Conservation (phyloP, 2,888 invertebrate genomes). For the Criorhina ranunculi region DNA sequence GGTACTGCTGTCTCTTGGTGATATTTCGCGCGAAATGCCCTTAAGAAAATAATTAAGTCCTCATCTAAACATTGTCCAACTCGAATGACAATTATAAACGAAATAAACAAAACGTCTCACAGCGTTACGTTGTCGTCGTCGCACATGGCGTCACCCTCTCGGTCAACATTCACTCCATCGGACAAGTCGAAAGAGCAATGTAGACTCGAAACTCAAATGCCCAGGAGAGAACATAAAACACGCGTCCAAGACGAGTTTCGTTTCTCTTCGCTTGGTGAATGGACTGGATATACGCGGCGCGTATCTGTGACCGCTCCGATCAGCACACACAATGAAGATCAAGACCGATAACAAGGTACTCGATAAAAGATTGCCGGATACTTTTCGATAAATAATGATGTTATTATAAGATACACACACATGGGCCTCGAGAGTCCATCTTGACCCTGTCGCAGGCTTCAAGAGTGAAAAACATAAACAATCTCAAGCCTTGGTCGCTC, state of each 20-base stretch:
- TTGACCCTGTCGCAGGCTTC: constrained; percentile 72
- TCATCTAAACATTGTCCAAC: constrained; percentile 11
- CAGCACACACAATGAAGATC: constrained; percentile 70
- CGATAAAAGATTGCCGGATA: constrained; percentile 74
- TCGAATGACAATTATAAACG: constrained; percentile 20
- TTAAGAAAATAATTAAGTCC: constrained; percentile 20
- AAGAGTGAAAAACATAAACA: constrained; percentile 70
- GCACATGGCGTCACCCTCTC: constrained; percentile 24
- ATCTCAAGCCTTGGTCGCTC: constrained; percentile 62
- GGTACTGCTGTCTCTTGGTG: background rate
- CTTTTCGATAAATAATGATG: constrained; percentile 72
- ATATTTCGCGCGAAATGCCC: constrained; percentile 7
- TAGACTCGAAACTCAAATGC: constrained; percentile 8
- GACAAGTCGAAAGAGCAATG: constrained; percentile 7
- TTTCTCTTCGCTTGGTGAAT: constrained; percentile 1
- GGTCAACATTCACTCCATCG: background rate
- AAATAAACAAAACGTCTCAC: constrained; percentile 32
- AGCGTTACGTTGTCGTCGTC: constrained; percentile 1
- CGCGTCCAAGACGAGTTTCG: constrained; percentile 31
- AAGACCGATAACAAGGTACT: constrained; percentile 66
- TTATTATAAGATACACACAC: constrained; percentile 66
- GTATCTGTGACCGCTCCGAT: constrained; percentile 30
- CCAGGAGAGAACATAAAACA: constrained; percentile 50
- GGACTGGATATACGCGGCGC: too few relatives aligned
- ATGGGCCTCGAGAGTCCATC: constrained; percentile 44